Conservation (phyloP, 2,888 invertebrate genomes). For the Catocala nupta region DNA sequence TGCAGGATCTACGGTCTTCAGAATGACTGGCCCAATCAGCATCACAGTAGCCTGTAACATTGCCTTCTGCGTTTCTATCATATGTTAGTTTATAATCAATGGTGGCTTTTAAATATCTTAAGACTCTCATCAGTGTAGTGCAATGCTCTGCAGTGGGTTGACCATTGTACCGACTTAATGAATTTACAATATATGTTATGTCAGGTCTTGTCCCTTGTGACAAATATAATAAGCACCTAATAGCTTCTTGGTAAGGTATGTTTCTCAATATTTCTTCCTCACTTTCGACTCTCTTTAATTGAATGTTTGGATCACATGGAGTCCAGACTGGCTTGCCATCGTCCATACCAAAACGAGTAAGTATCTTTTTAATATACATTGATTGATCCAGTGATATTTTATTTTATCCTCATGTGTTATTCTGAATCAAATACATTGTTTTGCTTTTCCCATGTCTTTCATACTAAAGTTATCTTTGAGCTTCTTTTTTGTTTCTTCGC, state of each 20-base stretch:
- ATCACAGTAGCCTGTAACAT: slow-evolving; percentile 4
- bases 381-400: too few relatives aligned
- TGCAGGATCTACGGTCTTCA: neutral
- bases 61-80: too few relatives aligned
- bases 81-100: slow-evolving; percentile 1
- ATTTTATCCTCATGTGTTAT: too few relatives aligned
- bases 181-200: slow-evolving; percentile 15
- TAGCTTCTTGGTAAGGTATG: slow-evolving; percentile 16
- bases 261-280: slow-evolving; percentile 8
- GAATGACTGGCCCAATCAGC: slow-evolving; percentile 10
- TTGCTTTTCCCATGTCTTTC: slow-evolving; percentile 2
- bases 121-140: too few relatives aligned
- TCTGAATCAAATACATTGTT: too few relatives aligned
- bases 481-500: too few relatives aligned
- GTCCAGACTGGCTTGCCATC: slow-evolving; percentile 17
- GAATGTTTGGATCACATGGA: slow-evolving; percentile 1
- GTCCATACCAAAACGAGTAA: too few relatives aligned
- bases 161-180: too few relatives aligned
- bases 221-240: slow-evolving; percentile 18
- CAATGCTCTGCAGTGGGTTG: too few relatives aligned
- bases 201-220: slow-evolving; percentile 21
- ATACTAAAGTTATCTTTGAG: too few relatives aligned
- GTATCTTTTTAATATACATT: too few relatives aligned
- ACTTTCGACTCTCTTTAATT: neutral
- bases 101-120: too few relatives aligned